Evolutionary conservation across 2,113 vertebrate genomes (phyloP), one percentile per base, ranked within the genome.

Genomic region (Diadophis punctatus): DNA sequence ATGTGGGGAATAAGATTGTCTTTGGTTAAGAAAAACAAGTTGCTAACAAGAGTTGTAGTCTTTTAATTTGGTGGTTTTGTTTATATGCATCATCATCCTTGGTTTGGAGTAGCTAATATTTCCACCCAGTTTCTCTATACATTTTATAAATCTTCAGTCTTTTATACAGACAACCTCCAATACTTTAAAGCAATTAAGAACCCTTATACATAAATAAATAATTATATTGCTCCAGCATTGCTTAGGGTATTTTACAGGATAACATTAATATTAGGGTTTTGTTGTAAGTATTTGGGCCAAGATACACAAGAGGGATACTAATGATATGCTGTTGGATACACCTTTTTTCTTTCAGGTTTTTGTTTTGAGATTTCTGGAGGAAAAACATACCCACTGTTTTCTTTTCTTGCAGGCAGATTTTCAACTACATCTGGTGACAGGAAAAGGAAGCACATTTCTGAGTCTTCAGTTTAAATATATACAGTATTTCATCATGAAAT

Each of bases 21-120:
- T 39, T 51, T 52, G 85, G 46, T 87, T 91, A 88, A 88, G 48
- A 87, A 92, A 92, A 92, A 53, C 34, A 88, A 52, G 46, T 86
- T 60, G 84, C 53, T 68, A 63, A 87, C 34, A 34, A 80, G 60
- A 52, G 23, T 48, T 88, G 3, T 46, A 25, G 23, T 34, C 34
- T 43, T n/a, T 43, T 49, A 2, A 14, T 30, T 68, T 39, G 25
- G 46, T 20, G 39, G 53, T 88, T 88, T 87, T 92, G 27, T n/a
- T 52, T 22, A 53, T n/a, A 88, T 53, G n/a, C 10, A 18, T 55
- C 48, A 91, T 16, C n/a, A 60, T 20, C n/a, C 2, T 39, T 5
- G 10, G 58, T 92, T 80, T 53, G 60, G 51, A 55, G 30, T 80
- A 55, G 4, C 34, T 88, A 63, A 80, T 88, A 92, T 27, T n/a